Evolutionary conservation across 2,888 invertebrate genomes (phyloP), one percentile per base, ranked within the genome.

Genomic region (Drosophila paracracens): DNA sequence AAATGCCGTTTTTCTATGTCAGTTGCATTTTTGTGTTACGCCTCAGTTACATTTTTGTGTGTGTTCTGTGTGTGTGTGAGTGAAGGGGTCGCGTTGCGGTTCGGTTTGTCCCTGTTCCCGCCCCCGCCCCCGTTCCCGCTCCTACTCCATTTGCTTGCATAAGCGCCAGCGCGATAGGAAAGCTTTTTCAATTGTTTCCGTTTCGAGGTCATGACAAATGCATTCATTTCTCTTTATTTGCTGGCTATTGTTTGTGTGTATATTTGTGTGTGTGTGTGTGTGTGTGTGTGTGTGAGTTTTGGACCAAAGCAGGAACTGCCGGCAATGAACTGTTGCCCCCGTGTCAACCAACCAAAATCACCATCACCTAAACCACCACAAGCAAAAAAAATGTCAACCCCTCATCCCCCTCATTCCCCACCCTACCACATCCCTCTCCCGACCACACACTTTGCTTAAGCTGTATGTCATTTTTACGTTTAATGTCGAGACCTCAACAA

Each of bases 201-300:
- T 87, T 90, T 87, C 89, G 87, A 81, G 87, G 87, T 87, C 90
- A 87, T 86, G 90, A 90, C 87, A 86, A 90, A 90, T 87, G 90
- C 89, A 90, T 86, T 86, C 89, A 75, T 81, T 88, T 82, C 77
- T 74, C 81, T 80, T 78, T 74, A 66, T 83, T 80, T 73, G 73
- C 73, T 66, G 71, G 35, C 63, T 54, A 36, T 50, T 60, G 46
- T 62, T 33, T 72, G 50, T 54, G 33, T 43, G 27, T n/a, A 13
- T 36, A 18, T 36, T 27, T 36, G 6, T 35, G 16, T 25, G 10
- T 16, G 1, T 4, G 21, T 51, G 2, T 63, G 18, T 63, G 48
- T 53, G 54, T 62, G 25, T 60, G 33, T 58, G 50, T 48, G 29
- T 56, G 48, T 76, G 50, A 33, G 56, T 81, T 86, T 89, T 68